phyloP scores from a whole-genome alignment of 2,797 vertebrate genomes.

The Lophius americanus region DNA sequence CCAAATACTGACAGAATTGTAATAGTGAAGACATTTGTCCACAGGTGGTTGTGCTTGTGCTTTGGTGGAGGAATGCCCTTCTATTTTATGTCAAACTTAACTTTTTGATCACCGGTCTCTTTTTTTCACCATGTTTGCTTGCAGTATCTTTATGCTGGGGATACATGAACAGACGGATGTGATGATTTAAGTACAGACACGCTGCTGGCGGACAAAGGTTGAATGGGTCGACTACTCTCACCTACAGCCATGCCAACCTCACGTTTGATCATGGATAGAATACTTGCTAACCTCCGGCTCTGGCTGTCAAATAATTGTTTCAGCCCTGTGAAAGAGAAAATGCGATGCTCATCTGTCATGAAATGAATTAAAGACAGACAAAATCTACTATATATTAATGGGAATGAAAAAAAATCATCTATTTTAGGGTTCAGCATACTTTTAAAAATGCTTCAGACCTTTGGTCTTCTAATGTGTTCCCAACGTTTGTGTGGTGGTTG shows the following conservation, averaged over 20 bases:
- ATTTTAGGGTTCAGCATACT: not conserved
- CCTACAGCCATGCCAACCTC: not conserved
- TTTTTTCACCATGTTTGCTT: slow-evolving; percentile 31
- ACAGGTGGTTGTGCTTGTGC: too few species aligned
- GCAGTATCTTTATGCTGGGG: slow-evolving; percentile 35
- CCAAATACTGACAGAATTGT: too few species aligned
- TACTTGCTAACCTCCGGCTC: not conserved
- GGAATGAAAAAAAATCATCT: not conserved
- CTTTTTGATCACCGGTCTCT: slow-evolving; percentile 8
- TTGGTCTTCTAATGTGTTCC: slow-evolving; percentile 36
- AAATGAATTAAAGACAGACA: not conserved
- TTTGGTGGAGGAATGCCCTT: too few species aligned
- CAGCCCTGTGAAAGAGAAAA: not conserved
- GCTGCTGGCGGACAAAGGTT: not conserved
- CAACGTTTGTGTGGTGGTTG: slow-evolving; percentile 16
- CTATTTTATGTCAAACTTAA: slow-evolving; percentile 6
- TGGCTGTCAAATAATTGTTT: slow-evolving; percentile 1
- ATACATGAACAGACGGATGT: slow-evolving; percentile 34
- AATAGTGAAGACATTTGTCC: too few species aligned
- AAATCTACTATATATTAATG: not conserved
- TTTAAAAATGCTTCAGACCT: slow-evolving; percentile 1
- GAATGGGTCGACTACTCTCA: too few species aligned
- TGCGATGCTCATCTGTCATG: not conserved
- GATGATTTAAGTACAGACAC: slow-evolving; percentile 14
- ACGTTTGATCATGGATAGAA: not conserved